Evolutionary conservation across 2,797 vertebrate species (phyloP).

Genomic region (Siniperca scherzeri): DNA sequence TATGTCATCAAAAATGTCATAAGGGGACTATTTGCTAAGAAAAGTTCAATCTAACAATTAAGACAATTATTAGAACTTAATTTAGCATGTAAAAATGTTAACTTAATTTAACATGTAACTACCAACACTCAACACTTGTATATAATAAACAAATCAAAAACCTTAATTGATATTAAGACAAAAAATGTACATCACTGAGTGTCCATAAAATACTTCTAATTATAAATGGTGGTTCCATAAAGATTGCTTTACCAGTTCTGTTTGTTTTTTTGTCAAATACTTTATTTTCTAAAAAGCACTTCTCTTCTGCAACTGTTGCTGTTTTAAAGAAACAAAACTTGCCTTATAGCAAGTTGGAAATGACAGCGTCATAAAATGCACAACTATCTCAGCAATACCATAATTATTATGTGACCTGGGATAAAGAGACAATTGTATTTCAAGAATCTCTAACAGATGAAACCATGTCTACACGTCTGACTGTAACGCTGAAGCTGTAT

Average conservation of each 20-base stretch:
- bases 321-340: background rate
- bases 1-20: background rate
- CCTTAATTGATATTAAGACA: background rate
- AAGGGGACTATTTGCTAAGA: background rate
- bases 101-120: background rate
- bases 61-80: background rate
- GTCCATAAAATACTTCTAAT: background rate
- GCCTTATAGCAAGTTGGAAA: background rate
- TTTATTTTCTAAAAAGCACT: background rate
- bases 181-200: background rate
- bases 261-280: background rate
- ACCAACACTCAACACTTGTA: background rate
- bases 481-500: slow-evolving; percentile 10
- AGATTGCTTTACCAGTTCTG: background rate
- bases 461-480: slow-evolving; percentile 20
- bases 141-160: background rate
- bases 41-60: background rate
- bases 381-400: background rate
- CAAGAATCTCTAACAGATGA: slow-evolving; percentile 37
- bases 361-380: background rate
- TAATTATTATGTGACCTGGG: background rate
- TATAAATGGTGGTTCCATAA: background rate
- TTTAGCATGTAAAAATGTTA: background rate
- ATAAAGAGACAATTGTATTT: background rate
- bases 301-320: background rate